Percentiles rank a stretch among this genome's conserved stretches.
phyloP scores from a whole-genome alignment of 2,797 vertebrate genomes.

The Acrossocheilus wenchowensis region DNA sequence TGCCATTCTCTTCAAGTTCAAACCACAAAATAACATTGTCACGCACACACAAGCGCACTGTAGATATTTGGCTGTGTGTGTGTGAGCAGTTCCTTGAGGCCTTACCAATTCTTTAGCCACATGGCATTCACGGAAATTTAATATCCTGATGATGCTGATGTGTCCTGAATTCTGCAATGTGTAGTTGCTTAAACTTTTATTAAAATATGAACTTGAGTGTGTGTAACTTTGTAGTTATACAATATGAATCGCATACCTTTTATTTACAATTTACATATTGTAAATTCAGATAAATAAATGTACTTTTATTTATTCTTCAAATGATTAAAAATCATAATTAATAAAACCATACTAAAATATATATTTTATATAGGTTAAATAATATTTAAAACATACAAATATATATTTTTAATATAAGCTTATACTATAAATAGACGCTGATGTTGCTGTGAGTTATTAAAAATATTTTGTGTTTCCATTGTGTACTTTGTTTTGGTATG shows the following conservation, averaged over 20 bases:
- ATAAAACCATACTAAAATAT: neutral
- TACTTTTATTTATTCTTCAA: neutral
- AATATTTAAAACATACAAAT: too few relatives aligned
- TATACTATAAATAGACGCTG: neutral
- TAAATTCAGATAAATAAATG: too few relatives aligned
- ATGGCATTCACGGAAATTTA: conserved; percentile 33
- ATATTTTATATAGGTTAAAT: too few relatives aligned
- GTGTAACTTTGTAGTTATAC: conserved; percentile 8
- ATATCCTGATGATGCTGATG: conserved; percentile 35
- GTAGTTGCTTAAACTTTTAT: conserved; percentile 11
- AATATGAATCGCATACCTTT: neutral
- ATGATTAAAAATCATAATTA: neutral
- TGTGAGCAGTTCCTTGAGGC: conserved; percentile 8
- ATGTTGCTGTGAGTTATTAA: neutral
- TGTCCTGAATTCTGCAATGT: conserved; percentile 27
- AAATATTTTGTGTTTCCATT: neutral
- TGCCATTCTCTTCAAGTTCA: conserved; percentile 44
- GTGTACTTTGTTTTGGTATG: neutral
- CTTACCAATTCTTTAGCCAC: conserved; percentile 27
- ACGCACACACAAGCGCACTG: conserved; percentile 13
- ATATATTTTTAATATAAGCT: neutral
- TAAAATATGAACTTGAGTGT: conserved; percentile 22
- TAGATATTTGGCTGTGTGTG: conserved; percentile 27
- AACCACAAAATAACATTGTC: conserved; percentile 38
- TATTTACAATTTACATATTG: neutral